Base-by-base conservation (phyloP, 2,113 vertebrate genomes). In the Nettapus auritus region DNA sequence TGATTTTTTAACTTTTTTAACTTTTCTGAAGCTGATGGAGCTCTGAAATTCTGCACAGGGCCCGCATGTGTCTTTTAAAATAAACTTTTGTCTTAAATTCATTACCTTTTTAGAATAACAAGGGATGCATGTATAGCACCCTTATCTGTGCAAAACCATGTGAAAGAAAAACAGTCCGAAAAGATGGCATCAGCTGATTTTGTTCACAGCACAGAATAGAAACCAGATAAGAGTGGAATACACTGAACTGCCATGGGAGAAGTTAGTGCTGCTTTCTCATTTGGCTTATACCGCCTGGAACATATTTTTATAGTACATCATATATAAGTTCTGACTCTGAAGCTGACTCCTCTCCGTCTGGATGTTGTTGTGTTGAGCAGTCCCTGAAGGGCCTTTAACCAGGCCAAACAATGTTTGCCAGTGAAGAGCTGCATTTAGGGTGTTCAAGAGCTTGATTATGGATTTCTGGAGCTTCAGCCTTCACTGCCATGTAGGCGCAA, bases 401-500 rank as follows among this genome's bases (percentile, higher is more conserved):
- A 59, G 46, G 36, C 63, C 55, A 66, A 76, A 60, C 15, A 46
- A 26, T 13, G 31, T 59, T 73, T 83, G 46, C n/a, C 71, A 33
- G 3, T 74, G 82, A 88, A 89, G 21, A 74, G 4, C 20, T 77
- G 50, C 2, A 4, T 36, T 82, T 82, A 52, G 82, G 71, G 19
- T 2, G 8, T 50, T 85, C 31, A 34, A 48, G 25, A 77, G 18
- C 26, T 57, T 77, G 67, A 53, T 26, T 69, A 12, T 19, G 31
- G 81, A 78, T 13, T 52, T 60, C 20, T 15, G 26, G 52, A 87
- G 8, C 36, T 84, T 74, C 74, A 75, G 26, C 12, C 40, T 77
- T 70, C 1, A 0, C 33, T 69, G 62, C 42, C n/a, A n/a, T 25
- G 23, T 34, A 60, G 69, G 38, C 3, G 1, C 0, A 6, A 21